Evolutionary conservation across 64 coral and sea anemone genomes (phyloP).

Genomic region (Pachyseris speciosa): DNA sequence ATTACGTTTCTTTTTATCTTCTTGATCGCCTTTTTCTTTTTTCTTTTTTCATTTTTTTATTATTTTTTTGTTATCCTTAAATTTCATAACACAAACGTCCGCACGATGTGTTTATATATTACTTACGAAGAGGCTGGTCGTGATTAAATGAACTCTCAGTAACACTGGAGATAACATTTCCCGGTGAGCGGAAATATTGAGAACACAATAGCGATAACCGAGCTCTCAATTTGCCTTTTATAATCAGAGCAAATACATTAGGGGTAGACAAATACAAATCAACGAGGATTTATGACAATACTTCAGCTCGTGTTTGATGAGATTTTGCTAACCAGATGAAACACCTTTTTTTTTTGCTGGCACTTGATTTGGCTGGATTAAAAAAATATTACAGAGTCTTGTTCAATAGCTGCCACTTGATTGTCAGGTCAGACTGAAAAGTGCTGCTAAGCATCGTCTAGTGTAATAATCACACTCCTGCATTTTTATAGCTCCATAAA

Average conservation of each 20-base stretch:
- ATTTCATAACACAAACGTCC: no score
- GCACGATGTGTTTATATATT: not conserved
- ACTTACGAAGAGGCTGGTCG: not conserved
- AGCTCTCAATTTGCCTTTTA: not conserved
- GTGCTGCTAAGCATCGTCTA: no score
- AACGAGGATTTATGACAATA: not conserved
- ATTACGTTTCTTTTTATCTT: no score
- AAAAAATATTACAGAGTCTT: not conserved
- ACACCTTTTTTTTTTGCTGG: no score
- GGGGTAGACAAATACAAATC: not conserved
- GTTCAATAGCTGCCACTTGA: not conserved
- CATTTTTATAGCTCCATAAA: no score
- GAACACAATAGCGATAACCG: not conserved
- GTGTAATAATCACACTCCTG: no score
- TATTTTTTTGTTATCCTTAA: no score
- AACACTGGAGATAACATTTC: not conserved
- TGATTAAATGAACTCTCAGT: not conserved
- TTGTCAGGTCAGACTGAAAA: no score
- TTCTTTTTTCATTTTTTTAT: no score
- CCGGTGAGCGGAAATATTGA: slow-evolving; percentile 11
- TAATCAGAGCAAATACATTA: not conserved
- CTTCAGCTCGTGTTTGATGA: not conserved
- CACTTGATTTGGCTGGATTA: no score
- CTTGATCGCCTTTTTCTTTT: no score
- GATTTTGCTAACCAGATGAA: no score